These are phyloP conservation scores for Perccottus glenii DNA, from an alignment of 2,113 vertebrate genomes.

Conservation along the genomic window DNA sequence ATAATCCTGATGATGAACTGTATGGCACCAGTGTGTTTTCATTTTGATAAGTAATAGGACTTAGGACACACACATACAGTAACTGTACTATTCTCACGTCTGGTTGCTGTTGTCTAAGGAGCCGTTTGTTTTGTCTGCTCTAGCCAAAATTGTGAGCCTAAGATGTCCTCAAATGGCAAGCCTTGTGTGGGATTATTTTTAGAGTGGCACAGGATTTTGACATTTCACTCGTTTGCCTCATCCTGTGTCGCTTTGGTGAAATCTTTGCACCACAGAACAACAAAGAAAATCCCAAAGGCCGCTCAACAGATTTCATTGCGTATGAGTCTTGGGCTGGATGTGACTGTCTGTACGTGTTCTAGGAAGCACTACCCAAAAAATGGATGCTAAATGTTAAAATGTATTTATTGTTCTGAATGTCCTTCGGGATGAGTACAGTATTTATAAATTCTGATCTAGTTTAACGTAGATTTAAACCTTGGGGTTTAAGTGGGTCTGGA, in stretches of 20 bases:
- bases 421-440: too few relatives aligned
- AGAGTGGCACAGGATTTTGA: slow-evolving; percentile 59
- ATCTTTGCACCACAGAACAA: slow-evolving; percentile 56
- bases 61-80: slow-evolving; percentile 49
- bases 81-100: slow-evolving; percentile 46
- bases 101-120: slow-evolving; percentile 41
- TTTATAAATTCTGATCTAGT: background rate
- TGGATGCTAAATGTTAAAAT: slow-evolving; percentile 34
- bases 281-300: slow-evolving; percentile 63
- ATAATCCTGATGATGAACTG: too few relatives aligned
- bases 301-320: slow-evolving; percentile 56
- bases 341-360: slow-evolving; percentile 7
- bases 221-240: slow-evolving; percentile 75
- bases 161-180: slow-evolving; percentile 62
- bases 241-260: slow-evolving; percentile 59
- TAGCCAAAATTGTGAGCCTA: slow-evolving; percentile 34
- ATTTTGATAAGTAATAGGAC: background rate
- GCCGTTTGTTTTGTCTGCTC: slow-evolving; percentile 56
- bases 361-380: slow-evolving; percentile 40
- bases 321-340: slow-evolving; percentile 13
- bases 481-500: slow-evolving; percentile 20
- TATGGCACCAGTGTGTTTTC: background rate
- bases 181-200: slow-evolving; percentile 62
- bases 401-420: too few relatives aligned
- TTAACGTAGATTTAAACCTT: background rate